Percentiles rank a stretch among this genome's conserved stretches.
phyloP scores from a whole-genome alignment of 1,140 invertebrate genomes.

The Maconellicoccus hirsutus region DNA sequence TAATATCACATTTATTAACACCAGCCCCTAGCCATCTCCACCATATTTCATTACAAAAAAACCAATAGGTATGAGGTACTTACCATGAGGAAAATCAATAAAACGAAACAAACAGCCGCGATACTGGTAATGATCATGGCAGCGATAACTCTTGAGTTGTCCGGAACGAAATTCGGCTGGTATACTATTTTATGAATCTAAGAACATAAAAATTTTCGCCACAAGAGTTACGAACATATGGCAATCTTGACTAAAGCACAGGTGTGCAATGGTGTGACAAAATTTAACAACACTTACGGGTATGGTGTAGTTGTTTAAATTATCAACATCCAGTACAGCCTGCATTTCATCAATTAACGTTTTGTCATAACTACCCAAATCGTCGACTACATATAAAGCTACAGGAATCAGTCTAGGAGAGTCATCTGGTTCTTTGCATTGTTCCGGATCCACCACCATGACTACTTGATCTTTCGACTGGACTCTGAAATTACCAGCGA shows the following conservation, averaged over 20 bases:
- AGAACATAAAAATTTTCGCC: neutral
- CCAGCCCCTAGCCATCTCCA: neutral
- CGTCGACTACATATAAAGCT: neutral
- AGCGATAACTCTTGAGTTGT: conserved; percentile 37
- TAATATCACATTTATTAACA: too few species aligned
- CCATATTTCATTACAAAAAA: neutral
- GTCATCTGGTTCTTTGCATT: conserved; percentile 10
- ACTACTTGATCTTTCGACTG: conserved; percentile 7
- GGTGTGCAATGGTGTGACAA: neutral
- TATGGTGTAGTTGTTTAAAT: conserved; percentile 8
- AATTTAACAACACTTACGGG: neutral
- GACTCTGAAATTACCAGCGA: neutral
- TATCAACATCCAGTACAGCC: neutral
- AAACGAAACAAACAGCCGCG: conserved; percentile 42
- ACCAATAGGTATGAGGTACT: conserved; percentile 31
- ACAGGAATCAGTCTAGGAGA: neutral
- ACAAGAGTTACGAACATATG: neutral
- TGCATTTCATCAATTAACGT: conserved; percentile 6
- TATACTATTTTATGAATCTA: conserved; percentile 17
- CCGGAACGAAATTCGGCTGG: neutral
- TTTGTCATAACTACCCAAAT: conserved; percentile 6
- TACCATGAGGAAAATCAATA: conserved; percentile 53
- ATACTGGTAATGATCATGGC: conserved; percentile 42
- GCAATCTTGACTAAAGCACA: neutral
- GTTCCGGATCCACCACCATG: conserved; percentile 7